Evolutionary conservation across 2,797 vertebrate genomes (phyloP), one percentile per base, ranked within the genome.

Genomic region (Spizella passerina): DNA sequence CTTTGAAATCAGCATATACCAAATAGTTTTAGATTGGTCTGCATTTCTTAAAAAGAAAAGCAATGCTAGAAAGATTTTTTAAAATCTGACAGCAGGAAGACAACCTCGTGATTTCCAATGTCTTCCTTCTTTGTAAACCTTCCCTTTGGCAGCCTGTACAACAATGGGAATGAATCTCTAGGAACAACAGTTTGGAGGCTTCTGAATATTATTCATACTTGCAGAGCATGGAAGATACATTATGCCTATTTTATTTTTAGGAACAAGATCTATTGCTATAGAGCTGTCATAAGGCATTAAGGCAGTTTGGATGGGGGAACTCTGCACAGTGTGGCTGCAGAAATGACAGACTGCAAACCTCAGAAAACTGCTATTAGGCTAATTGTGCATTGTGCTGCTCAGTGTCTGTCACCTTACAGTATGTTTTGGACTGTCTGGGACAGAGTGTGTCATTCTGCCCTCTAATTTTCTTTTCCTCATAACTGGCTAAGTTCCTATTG

Each of bases 221-320:
- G 56, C 82, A 86, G 82, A 92, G 88, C 83, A 88, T 94, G 93
- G 95, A 96, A 96, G 96, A 95, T 92, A 81, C 57, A 92, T 97
- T 96, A 90, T 93, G 87, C 41, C 65, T 81, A n/a, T 80, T 78
- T 97, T 97, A 97, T 97, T 98, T 97, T 97, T 97, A 97, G 96
- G 89, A 88, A 41, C 60, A 63, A 71, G 57, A 55, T 95, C 95
- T 96, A 84, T 76, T 95, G 80, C 79, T 78, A 19, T 32, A 64
- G 76, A 93, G 71, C 76, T 94, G 95, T 94, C 93, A 90, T 44
- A 63, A 93, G 84, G 68, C 91, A 86, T 97, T 93, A 95, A 93
- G 77, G 82, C 81, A 93, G 91, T 65, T 91, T 2, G 0, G 43
- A 69, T 94, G 88, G 77, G 94, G 77, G 60, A 91, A 43, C 78